Conservation (phyloP, 2,888 invertebrate species). For the Tipula vernalis region DNA sequence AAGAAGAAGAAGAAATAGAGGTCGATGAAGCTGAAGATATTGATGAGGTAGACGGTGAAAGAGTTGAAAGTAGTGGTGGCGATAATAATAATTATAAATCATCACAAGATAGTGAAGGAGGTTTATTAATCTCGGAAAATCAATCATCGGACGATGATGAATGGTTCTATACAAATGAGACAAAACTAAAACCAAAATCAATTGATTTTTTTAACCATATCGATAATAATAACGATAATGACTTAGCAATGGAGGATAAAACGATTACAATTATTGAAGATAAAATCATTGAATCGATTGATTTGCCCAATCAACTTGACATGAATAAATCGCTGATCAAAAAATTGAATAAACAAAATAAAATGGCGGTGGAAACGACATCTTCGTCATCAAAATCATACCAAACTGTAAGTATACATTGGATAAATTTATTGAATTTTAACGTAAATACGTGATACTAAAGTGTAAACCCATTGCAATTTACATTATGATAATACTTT, state of each 20-base stretch:
- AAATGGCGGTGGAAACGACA: neutral
- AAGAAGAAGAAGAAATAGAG: neutral
- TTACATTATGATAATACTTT: neutral
- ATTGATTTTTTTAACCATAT: neutral
- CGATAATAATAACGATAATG: constrained; percentile 10
- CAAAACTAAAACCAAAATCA: constrained; percentile 10
- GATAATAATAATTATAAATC: constrained; percentile 16
- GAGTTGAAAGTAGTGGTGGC: neutral
- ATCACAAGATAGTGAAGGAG: constrained; percentile 33
- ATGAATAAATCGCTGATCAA: neutral
- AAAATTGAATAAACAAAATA: neutral
- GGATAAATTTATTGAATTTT: neutral
- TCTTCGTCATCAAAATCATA: neutral
- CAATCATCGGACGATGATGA: constrained; percentile 48
- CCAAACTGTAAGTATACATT: neutral
- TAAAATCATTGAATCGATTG: constrained; percentile 5
- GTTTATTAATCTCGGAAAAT: constrained; percentile 30
- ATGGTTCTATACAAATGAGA: constrained; percentile 27
- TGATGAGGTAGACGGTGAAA: neutral
- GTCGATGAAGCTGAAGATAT: neutral
- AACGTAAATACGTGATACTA: neutral
- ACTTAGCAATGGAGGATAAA: neutral
- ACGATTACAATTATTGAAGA: neutral
- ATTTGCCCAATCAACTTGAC: neutral
- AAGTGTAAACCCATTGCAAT: neutral